phyloP scores from a whole-genome alignment of 2,888 invertebrate genomes.

The Drosophila borborema region DNA sequence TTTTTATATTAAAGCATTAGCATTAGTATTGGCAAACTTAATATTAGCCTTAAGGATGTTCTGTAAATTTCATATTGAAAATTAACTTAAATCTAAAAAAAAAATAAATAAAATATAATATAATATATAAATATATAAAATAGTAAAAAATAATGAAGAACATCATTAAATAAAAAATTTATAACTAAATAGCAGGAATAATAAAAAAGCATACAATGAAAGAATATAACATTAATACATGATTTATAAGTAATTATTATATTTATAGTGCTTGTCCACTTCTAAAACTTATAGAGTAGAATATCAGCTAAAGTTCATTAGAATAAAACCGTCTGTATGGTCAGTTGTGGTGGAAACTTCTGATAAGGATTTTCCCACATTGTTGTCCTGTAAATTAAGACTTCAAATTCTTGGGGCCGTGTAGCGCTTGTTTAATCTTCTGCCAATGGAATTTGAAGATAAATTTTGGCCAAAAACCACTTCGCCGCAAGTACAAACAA shows the following conservation, averaged over 20 bases:
- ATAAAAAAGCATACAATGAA: too few relatives aligned
- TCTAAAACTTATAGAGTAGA: background rate
- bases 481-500: background rate
- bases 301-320: background rate
- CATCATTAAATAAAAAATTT: too few relatives aligned
- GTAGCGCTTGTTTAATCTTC: constrained; percentile 13
- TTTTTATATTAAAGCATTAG: background rate
- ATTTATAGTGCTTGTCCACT: background rate
- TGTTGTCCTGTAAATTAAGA: constrained; percentile 38
- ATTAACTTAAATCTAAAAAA: too few relatives aligned
- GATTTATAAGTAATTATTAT: too few relatives aligned
- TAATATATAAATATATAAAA: too few relatives aligned
- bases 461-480: constrained; percentile 30
- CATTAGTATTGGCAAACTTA: too few relatives aligned
- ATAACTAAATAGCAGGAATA: too few relatives aligned
- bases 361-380: constrained; percentile 32
- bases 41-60: too few relatives aligned
- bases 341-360: background rate
- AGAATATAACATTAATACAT: too few relatives aligned
- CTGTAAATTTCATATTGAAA: too few relatives aligned
- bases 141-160: too few relatives aligned
- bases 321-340: background rate
- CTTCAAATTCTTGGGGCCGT: constrained; percentile 13
- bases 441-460: constrained; percentile 28
- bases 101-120: too few relatives aligned